These are phyloP conservation scores for Hemibagrus guttatus DNA, from an alignment of 2,797 vertebrate species.

Conservation along the genomic window DNA sequence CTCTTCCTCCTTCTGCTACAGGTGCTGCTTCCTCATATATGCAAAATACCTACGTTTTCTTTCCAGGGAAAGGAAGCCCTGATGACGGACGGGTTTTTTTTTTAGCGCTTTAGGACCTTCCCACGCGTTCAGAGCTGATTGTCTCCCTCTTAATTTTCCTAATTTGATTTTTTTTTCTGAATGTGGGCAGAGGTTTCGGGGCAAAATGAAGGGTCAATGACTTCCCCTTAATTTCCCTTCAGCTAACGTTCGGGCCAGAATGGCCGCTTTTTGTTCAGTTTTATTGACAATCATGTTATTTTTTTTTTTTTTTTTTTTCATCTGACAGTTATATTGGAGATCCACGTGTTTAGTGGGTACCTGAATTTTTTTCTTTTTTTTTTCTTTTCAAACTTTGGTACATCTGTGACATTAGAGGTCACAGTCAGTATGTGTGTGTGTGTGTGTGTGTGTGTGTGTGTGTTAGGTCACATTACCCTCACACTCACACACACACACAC, in stretches of 20 bases:
- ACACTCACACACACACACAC: slow-evolving; percentile 9
- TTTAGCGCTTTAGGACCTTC: slow-evolving; percentile 33
- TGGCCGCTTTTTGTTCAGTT: slow-evolving; percentile 62
- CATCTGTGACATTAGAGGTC: slow-evolving; percentile 44
- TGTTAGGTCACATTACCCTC: background rate
- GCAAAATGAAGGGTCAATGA: slow-evolving; percentile 43
- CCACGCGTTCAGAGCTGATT: slow-evolving; percentile 42
- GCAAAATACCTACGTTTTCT: slow-evolving; percentile 79
- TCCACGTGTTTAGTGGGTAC: slow-evolving; percentile 51
- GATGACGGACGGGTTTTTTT: slow-evolving; percentile 13
- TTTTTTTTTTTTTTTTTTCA: background rate
- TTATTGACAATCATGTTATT: slow-evolving; percentile 76
- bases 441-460: slow-evolving; percentile 1
- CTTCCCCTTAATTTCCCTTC: slow-evolving; percentile 43
- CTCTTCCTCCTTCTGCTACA: slow-evolving; percentile 64
- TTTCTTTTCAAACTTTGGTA: slow-evolving; percentile 48
- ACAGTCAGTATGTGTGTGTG: slow-evolving; percentile 30
- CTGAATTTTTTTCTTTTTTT: slow-evolving; percentile 22
- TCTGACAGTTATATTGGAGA: slow-evolving; percentile 34
- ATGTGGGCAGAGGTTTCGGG: slow-evolving; percentile 33
- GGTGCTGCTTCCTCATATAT: slow-evolving; percentile 84
- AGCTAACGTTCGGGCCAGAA: slow-evolving; percentile 48
- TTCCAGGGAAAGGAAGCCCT: slow-evolving; percentile 63
- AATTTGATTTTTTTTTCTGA: slow-evolving; percentile 38
- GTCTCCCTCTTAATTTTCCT: slow-evolving; percentile 63